Base-by-base conservation (phyloP, 1,140 invertebrate genomes). In the Bombus terrestris region DNA sequence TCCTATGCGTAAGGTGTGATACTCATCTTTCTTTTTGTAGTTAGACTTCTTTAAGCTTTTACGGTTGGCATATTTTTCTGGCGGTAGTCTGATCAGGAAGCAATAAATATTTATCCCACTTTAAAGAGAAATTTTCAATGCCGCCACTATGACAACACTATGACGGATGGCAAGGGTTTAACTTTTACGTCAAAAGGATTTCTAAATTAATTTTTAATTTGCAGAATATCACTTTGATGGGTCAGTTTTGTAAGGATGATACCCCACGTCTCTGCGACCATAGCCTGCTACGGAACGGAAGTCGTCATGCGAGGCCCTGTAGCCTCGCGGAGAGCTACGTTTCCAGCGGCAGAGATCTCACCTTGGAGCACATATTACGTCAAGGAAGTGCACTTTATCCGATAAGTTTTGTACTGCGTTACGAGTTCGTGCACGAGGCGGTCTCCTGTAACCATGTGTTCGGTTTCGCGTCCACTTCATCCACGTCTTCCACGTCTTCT, bases 361-460 rank as follows among this genome's bases (percentile, higher is more conserved):
- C 97, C 5, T 96, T 98, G 62, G 96, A 97, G 75, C 96, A 97
- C 94, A 96, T 97, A 89, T 95, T 97, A n/a, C 96, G 96, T 81
- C 97, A 97, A 92, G 97, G 97, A 6, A 98, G 97, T 64, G 97
- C 97, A 3, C 95, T 98, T 10, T 97, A 97, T 94, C 97, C 97
- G 2, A 96, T 98, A 35, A 97, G 97, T 82, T 98, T 98, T 91
- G 95, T 97, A 39, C 95, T 98, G 3, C 96, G 97, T 28, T 98
- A 98, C 93, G 97, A 98, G 94, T 98, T 98, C 93, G 97, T 97
- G 28, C 95, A 96, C 87, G 92, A 94, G 86, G 96, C 85, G 95
- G 96, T 93, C 94, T 97, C 89, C 94, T 96, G 92, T 95, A 97
- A 95, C 95, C 97, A 95, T 95, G 96, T 85, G 92, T 96, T 93